Evolutionary conservation across 2,888 invertebrate species (phyloP), one percentile per base, ranked within the genome.

Genomic region (Mesorhabditis sp.): DNA sequence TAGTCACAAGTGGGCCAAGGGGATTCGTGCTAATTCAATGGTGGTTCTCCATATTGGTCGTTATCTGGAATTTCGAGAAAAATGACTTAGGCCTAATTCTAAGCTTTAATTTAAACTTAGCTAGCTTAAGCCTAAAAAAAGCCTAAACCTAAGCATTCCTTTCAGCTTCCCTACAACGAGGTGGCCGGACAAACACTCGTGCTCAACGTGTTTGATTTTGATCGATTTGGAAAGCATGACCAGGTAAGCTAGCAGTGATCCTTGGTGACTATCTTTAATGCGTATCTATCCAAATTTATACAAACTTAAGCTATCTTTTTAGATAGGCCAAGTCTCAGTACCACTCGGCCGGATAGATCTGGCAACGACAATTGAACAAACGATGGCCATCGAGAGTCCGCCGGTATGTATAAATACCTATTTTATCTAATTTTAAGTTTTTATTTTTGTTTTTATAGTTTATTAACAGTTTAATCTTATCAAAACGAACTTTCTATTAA

Each of bases 181-280:
- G 94, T 97, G 72, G 95, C 95, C 91, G 93, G 94, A 88, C 98
- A 98, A 90, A 98, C 97, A 10, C 90, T 99, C 85, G 94, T 95
- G 80, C 95, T 98, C 88, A 96, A 96, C 82, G 95, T 98, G 86
- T 98, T 95, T 89, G 98, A 98, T 89, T 98, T 97, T 88, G 98
- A 99, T 89, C 92, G 98, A 81, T 98, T 99, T 90, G 97, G 97
- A 78, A 98, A 98, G 88, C 98, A 99, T 89, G 98, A 99, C 89
- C 97, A 97, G 89, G 97, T 98, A 86, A 96, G 96, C 77, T 95
- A 95, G 28, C 28, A 28, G 2, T 1, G 28, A 28, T 28, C 28
- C 28, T 28, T 28, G 1, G 28, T 1, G 28, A 28, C 28, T 28
- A 28, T 28, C 1, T 1, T 28, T 28, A 28, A 63, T 15, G 42